Evolutionary conservation across 2,113 vertebrate genomes (phyloP), one percentile per base, ranked within the genome.

Genomic region (Corythoichthys haematopterus): DNA sequence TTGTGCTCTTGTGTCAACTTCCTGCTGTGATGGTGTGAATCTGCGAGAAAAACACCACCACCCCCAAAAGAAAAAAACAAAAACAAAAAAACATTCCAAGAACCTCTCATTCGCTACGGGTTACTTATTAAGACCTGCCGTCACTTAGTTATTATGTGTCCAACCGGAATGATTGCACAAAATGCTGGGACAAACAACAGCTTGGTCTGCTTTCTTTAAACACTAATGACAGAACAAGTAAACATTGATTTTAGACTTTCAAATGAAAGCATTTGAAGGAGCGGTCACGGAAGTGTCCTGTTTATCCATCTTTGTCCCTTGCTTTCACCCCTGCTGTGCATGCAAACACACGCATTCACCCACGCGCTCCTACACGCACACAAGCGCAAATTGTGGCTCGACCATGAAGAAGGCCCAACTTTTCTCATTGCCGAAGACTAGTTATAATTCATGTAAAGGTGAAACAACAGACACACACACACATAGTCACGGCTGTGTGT

Each of bases 81-180:
- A 56, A 11, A 11, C 4, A 53, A 53, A 55, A 55, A 55, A 55
- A 5, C 10, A 33, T 57, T 57, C 55, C 55, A 14, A 57, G 28
- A 57, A 57, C 11, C 12, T 57, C 55, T 57, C 55, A 6, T 33
- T 62, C 60, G 6, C 60, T 28, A 20, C 60, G 6, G 60, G 88
- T 89, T 85, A 88, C 86, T 88, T 82, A 89, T 88, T 89, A 83
- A 83, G 84, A 83, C 73, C 72, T 5, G 77, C 69, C 77, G 74
- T 89, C 84, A 85, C 86, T 87, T 87, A 28, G 20, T 28, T 28
- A 89, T 87, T 88, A 89, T 83, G 78, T 80, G 82, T 84, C 79
- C 77, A 80, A 74, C 70, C 72, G 70, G 78, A 59, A 72, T 76
- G 76, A 77, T 80, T 48, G 64, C 80, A 73, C 71, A 64, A 69